phyloP scores from a whole-genome alignment of 2,888 invertebrate species.

The Drosophila infuscata region DNA sequence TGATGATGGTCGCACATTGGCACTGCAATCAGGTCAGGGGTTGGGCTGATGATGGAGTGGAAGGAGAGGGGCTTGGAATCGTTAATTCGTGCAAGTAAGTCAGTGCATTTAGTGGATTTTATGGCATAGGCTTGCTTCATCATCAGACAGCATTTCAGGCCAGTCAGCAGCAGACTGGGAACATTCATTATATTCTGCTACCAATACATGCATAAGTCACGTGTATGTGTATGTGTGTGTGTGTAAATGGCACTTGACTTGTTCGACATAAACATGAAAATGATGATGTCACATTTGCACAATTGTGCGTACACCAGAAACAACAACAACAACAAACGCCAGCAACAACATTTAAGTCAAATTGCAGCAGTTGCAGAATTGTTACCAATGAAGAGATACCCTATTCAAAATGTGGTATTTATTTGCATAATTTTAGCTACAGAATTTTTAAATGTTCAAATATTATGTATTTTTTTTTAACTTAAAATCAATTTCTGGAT shows the following conservation, averaged over 20 bases:
- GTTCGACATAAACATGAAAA: constrained; percentile 81
- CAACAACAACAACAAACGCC: constrained; percentile 32
- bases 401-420: not conserved
- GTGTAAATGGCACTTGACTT: constrained; percentile 77
- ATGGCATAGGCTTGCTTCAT: constrained; percentile 76
- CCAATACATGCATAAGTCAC: constrained; percentile 23
- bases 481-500: not conserved
- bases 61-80: constrained; percentile 24
- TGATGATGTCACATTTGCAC: constrained; percentile 81
- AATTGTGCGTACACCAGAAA: constrained; percentile 75
- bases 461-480: not conserved
- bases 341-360: constrained; percentile 43
- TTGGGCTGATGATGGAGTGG: not conserved
- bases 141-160: constrained; percentile 74
- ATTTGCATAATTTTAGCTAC: not conserved
- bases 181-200: constrained; percentile 68
- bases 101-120: constrained; percentile 76
- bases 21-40: constrained; percentile 37
- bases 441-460: not conserved
- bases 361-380: constrained; percentile 12
- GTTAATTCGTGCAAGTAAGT: constrained; percentile 70
- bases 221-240: constrained; percentile 35
- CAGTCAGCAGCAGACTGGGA: constrained; percentile 69
- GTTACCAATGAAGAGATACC: constrained; percentile 13
- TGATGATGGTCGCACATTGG: constrained; percentile 56